These are phyloP conservation scores for Iselma pallidipennis DNA, from an alignment of 2,888 invertebrate genomes.

Conservation along the genomic window DNA sequence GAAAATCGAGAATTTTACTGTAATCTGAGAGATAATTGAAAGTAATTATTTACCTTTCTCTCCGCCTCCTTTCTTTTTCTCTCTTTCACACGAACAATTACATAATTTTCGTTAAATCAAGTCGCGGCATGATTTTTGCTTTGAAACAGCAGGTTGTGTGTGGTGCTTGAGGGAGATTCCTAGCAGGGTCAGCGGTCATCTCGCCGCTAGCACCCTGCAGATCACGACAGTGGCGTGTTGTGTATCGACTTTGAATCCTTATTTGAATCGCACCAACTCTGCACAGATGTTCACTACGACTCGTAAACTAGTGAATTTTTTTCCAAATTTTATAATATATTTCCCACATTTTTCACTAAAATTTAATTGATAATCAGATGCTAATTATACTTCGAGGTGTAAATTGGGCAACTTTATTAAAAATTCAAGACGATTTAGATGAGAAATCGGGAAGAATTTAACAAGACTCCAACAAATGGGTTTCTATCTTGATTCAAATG, in stretches of 20 bases:
- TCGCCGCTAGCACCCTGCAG: constrained; percentile 21
- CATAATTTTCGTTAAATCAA: not conserved
- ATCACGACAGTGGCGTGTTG: constrained; percentile 23
- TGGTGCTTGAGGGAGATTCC: constrained; percentile 31
- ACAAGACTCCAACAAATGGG: not conserved
- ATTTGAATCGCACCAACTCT: too few species aligned
- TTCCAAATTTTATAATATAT: too few species aligned
- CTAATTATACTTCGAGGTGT: not conserved
- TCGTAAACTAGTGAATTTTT: too few species aligned
- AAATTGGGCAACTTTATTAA: not conserved
- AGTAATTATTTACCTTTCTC: not conserved
- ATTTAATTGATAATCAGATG: not conserved
- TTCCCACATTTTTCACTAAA: too few species aligned
- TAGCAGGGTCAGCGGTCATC: constrained; percentile 37
- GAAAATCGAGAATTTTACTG: not conserved
- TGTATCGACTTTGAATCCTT: not conserved
- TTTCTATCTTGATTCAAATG: not conserved
- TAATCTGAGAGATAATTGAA: too few species aligned
- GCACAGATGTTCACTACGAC: too few species aligned
- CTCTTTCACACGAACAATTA: not conserved
- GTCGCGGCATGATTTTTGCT: too few species aligned
- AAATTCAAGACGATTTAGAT: too few species aligned
- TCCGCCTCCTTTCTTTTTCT: not conserved
- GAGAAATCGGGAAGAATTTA: too few species aligned
- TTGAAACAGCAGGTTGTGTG: not conserved